Base-by-base conservation (phyloP, 2,113 vertebrate species). In the Benitochromis conjunctus region DNA sequence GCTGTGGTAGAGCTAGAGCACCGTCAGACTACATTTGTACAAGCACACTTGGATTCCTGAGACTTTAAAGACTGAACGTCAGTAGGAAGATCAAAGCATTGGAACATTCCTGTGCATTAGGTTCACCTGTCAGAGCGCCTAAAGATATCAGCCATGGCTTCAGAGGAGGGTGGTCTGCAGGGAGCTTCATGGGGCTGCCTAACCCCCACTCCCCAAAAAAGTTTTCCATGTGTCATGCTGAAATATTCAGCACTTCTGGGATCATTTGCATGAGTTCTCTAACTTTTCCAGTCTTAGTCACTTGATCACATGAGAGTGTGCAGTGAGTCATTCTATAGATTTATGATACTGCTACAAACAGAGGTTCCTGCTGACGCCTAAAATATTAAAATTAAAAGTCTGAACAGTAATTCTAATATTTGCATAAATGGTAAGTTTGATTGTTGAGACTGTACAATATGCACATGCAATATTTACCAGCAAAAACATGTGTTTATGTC, bases 101-200 rank as follows among this genome's bases (percentile, higher is more conserved):
- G 85, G 87, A 84, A 85, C 89, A 92, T 92, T 92, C 89, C 87
- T 86, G 83, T 82, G 88, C 88, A 57, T 88, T 82, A 82, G 85
- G 60, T 82, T 92, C 92, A 92, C 88, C 90, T 92, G 94, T 94
- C 85, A 36, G 85, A 83, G 80, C 79, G 62, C 82, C 87, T 77
- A 36, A 79, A 92, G 58, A 79, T 89, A 87, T 93, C 88, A 86
- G 71, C 91, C 91, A 85, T 1, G 16, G 58, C 85, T 87, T 64
- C 51, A 36, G 80, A 86, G 66, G 87, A 88, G 86, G 86, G 85
- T 83, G 90, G 90, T 92, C 92, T 84, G 31, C 82, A 36, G 88
- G 87, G 87, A 86, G 89, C 69, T 8, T 88, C 43, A 26, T 36
- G 62, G 55, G 57, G 48, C 82, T 79, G 79, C 80, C 62, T 9